These are phyloP conservation scores for Elgaria multicarinata DNA, from an alignment of 2,113 vertebrate genomes.

Conservation along the genomic window DNA sequence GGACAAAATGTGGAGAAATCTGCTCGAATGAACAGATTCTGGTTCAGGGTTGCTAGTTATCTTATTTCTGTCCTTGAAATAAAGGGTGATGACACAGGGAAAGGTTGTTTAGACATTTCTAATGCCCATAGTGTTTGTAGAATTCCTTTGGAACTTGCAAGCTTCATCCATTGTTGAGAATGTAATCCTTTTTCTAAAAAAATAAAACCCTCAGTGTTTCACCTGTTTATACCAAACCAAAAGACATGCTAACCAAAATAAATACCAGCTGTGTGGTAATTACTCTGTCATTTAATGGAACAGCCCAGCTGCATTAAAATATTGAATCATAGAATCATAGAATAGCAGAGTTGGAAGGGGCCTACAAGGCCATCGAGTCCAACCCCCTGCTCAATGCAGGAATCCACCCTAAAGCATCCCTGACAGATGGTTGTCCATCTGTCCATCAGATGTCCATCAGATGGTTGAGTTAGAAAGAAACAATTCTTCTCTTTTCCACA, in stretches of 20 bases:
- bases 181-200: constrained; percentile 8
- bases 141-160: neutral
- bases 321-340: too few relatives aligned
- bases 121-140: neutral
- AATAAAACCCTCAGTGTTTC: constrained; percentile 10
- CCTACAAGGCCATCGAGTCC: too few relatives aligned
- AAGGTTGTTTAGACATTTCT: constrained; percentile 22
- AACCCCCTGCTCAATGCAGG: too few relatives aligned
- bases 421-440: too few relatives aligned
- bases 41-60: neutral
- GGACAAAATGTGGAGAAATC: neutral
- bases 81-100: neutral
- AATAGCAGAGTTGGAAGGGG: too few relatives aligned
- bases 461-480: neutral
- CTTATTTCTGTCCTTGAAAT: neutral
- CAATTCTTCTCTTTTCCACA: neutral
- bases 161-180: constrained; percentile 3
- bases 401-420: too few relatives aligned
- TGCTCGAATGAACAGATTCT: neutral
- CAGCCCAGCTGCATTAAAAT: neutral
- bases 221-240: constrained; percentile 53
- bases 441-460: too few relatives aligned
- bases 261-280: constrained; percentile 33
- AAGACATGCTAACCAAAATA: constrained; percentile 39
- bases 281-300: neutral